phyloP scores from a whole-genome alignment of 2,113 vertebrate species.

The Tragelaphus buxtoni region DNA sequence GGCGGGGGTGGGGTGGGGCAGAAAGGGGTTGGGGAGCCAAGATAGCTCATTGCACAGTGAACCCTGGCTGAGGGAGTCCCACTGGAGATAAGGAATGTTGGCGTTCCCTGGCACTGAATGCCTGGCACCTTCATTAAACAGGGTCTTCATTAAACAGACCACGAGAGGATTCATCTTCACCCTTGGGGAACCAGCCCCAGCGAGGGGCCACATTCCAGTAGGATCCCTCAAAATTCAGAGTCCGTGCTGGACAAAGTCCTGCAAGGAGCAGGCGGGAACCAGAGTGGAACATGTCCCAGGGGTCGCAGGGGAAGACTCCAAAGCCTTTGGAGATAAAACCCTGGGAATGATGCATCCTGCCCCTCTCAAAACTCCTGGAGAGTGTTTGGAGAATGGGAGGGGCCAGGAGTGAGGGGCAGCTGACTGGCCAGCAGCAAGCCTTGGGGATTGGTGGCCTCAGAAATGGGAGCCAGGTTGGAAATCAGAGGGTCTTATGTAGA shows the following conservation, averaged over 20 bases:
- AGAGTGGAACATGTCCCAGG: accelerated
- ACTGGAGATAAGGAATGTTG: accelerated
- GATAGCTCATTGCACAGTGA: neutral
- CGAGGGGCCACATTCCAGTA: neutral
- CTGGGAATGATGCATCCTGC: no score
- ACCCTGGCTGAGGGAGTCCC: neutral
- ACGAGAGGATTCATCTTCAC: accelerated
- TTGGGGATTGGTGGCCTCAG: accelerated
- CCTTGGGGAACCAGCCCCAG: neutral
- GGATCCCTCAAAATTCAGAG: no score
- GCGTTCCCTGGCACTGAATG: neutral
- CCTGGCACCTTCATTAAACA: neutral
- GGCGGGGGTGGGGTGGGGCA: neutral
- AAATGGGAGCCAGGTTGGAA: neutral
- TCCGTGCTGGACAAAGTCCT: no score
- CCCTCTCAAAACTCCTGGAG: neutral
- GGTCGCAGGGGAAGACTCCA: neutral
- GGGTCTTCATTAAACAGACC: no score
- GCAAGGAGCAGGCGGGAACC: neutral
- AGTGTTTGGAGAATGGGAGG: neutral
- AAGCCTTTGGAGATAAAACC: neutral
- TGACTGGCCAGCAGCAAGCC: neutral
- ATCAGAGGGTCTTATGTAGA: no score
- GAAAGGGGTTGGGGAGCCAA: neutral
- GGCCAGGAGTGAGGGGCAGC: neutral